Percentiles rank a stretch among this genome's conserved stretches.
These are phyloP conservation scores for Ginglymostoma cirratum DNA, from an alignment of 2,113 vertebrate genomes.

Conservation along the genomic window DNA sequence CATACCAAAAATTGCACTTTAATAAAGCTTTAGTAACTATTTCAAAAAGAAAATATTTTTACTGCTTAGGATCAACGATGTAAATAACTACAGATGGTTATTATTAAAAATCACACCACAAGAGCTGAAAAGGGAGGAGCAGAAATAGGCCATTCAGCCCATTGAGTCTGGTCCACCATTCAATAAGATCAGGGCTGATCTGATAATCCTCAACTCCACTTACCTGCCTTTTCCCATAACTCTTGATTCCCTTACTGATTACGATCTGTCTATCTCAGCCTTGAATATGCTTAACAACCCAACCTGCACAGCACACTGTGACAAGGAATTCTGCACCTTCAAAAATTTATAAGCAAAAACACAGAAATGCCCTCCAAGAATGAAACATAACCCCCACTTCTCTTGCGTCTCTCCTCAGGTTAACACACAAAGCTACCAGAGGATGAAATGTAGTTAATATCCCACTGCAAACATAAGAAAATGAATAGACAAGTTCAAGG, in stretches of 20 bases:
- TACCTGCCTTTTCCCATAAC: no score
- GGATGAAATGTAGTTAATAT: neutral
- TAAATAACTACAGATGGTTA: neutral
- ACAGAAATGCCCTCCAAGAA: neutral
- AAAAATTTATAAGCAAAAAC: neutral
- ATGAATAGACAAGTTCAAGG: neutral
- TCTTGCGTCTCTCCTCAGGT: neutral
- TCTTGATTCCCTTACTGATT: no score
- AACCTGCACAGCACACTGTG: no score
- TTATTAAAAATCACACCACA: no score
- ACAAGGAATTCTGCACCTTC: neutral
- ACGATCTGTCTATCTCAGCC: no score
- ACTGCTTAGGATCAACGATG: neutral
- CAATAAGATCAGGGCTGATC: no score
- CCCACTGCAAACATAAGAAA: neutral
- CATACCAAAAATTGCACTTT: neutral
- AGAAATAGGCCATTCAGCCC: no score
- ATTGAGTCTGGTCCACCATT: no score
- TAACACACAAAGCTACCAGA: neutral
- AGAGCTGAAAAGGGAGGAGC: no score
- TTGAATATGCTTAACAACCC: no score
- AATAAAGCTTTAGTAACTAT: neutral
- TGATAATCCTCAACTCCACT: no score
- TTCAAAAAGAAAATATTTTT: neutral
- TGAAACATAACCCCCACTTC: neutral